Percentiles rank a stretch among this genome's conserved stretches.
These are phyloP conservation scores for Ichneumon xanthorius DNA, from an alignment of 2,888 invertebrate species.

Conservation along the genomic window DNA sequence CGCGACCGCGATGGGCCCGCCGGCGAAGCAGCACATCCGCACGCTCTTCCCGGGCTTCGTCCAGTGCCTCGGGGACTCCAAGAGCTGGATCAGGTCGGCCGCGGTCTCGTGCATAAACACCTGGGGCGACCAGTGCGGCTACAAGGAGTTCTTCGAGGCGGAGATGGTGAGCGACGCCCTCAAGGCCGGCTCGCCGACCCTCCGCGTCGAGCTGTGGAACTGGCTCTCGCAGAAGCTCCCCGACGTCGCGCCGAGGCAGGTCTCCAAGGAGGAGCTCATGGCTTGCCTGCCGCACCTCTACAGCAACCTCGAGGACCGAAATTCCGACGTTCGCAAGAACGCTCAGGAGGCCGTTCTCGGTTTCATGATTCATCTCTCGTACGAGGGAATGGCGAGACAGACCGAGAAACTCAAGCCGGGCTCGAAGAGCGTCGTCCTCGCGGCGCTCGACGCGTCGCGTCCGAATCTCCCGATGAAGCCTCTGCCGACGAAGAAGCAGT, in stretches of 20 bases:
- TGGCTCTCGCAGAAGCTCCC: conserved; percentile 95
- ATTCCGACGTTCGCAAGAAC: conserved; percentile 95
- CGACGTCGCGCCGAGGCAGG: conserved; percentile 89
- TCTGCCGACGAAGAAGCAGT: conserved; percentile 87
- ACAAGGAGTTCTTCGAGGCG: conserved; percentile 93
- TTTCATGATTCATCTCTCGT: conserved; percentile 96
- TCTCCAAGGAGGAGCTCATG: conserved; percentile 93
- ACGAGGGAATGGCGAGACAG: conserved; percentile 91
- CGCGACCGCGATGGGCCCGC: conserved; percentile 93
- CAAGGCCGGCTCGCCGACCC: conserved; percentile 93
- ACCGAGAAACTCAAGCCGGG: conserved; percentile 93
- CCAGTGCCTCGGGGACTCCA: conserved; percentile 88
- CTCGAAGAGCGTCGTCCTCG: conserved; percentile 91
- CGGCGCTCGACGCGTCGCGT: conserved; percentile 93
- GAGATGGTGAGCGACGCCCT: conserved; percentile 96
- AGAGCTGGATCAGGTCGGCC: conserved; percentile 92
- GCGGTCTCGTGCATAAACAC: conserved; percentile 94
- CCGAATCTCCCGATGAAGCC: conserved; percentile 94
- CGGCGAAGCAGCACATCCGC: conserved; percentile 92
- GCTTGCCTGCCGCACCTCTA: conserved; percentile 92
- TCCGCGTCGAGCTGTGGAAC: conserved; percentile 92
- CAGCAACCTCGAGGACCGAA: conserved; percentile 95
- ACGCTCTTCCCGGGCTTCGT: conserved; percentile 94
- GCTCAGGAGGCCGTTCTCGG: conserved; percentile 96
- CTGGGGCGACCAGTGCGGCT: conserved; percentile 93